Evolutionary conservation across 2,797 vertebrate genomes (phyloP), one percentile per base, ranked within the genome.

Genomic region (Acanthiza pusilla): DNA sequence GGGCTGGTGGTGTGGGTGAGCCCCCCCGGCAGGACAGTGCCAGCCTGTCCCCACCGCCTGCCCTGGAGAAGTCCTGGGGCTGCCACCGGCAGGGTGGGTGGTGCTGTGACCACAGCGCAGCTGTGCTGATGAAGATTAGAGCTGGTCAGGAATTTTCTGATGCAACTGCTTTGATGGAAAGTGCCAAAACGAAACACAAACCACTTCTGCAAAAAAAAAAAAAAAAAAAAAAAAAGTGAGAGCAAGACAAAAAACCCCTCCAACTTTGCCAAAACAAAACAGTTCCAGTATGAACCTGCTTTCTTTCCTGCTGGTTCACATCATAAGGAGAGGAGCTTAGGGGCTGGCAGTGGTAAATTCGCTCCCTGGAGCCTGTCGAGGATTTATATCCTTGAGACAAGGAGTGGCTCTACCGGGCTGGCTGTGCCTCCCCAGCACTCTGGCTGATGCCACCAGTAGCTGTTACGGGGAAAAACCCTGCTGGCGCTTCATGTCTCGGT

Each of bases 61-160:
- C 68, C 65, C 1, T 0, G 5, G 81, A 91, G 66, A 85, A 75
- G 79, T 88, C 51, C 47, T 75, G 92, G 76, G 61, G 89, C 43
- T 0, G 3, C 11, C 14, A 2, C 77, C 71, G 68, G 91, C 74
- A 54, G 45, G 12, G 4, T 2, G 5, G 47, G 78, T 18, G 71
- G 81, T 12, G 21, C 47, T 75, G 93, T 2, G n/a, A 96, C 91
- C 66, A 0, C 92, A 94, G 62, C 3, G 1, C 91, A 95, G 87
- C 95, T 96, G 96, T 27, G 5, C 81, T n/a, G 57, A 4, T 61
- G 91, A 47, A 95, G 95, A 81, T 94, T 91, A 94, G 85, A 83
- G 71, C 70, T 70, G 90, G 90, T 81, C 83, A 93, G 88, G 92
- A 95, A 94, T 96, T 95, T 96, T 95, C 96, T 96, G 93, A 95